These are phyloP conservation scores for Callorhinus ursinus DNA, from an alignment of 2,113 vertebrate genomes.

Conservation along the genomic window DNA sequence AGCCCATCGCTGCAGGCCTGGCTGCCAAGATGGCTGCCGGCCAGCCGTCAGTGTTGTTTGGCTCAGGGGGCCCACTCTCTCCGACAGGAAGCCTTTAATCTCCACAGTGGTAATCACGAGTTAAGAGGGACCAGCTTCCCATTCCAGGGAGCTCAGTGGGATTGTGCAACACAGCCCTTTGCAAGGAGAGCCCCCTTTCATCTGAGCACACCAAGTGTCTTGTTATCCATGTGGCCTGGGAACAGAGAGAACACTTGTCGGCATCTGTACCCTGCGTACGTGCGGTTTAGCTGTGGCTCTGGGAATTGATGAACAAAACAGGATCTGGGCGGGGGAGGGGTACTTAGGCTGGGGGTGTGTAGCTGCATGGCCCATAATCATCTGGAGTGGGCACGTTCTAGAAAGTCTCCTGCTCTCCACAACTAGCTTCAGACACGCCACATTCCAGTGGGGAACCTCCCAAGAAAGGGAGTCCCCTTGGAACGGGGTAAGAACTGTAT, in stretches of 20 bases:
- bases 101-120: not conserved
- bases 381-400: not conserved
- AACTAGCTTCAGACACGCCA: not conserved
- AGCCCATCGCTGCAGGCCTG: not conserved
- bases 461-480: not conserved
- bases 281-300: not conserved
- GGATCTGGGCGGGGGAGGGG: not conserved
- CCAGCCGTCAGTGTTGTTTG: slow-evolving; percentile 55
- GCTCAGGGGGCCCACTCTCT: slow-evolving; percentile 1
- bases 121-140: slow-evolving; percentile 14
- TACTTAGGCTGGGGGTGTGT: not conserved
- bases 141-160: not conserved
- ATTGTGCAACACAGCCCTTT: not conserved
- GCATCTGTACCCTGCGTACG: not conserved
- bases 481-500: not conserved
- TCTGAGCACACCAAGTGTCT: not conserved
- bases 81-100: slow-evolving; percentile 74
- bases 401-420: not conserved
- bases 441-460: not conserved
- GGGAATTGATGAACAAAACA: not conserved
- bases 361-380: not conserved
- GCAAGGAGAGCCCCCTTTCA: not conserved
- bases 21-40: slow-evolving; percentile 29
- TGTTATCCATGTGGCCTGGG: not conserved
- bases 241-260: not conserved